These are phyloP conservation scores for Pecten maximus DNA, from an alignment of 2,888 invertebrate species.

Conservation along the genomic window DNA sequence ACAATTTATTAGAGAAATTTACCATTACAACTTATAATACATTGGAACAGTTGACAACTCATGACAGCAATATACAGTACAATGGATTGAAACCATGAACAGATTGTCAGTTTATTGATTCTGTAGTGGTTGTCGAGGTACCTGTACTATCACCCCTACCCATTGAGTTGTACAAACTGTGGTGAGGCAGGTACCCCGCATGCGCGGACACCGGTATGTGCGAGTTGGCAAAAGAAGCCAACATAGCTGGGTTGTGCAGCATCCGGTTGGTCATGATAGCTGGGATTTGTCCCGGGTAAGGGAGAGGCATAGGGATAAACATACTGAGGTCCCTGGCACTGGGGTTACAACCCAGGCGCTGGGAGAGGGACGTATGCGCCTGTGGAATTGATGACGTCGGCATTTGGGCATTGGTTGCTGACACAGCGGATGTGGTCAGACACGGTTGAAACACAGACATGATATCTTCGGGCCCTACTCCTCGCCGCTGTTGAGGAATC, in stretches of 20 bases:
- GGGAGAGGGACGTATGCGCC: conserved; percentile 23
- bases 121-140: background rate
- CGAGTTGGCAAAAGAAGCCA: conserved; percentile 34
- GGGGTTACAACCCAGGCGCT: conserved; percentile 13
- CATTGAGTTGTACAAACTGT: background rate
- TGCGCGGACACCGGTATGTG: conserved; percentile 35
- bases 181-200: conserved; percentile 27
- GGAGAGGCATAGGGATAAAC: conserved; percentile 21
- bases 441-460: background rate
- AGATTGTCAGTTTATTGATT: background rate
- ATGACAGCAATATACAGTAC: no score
- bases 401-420: background rate
- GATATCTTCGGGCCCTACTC: background rate
- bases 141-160: background rate
- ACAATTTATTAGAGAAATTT: no score
- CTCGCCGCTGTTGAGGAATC: background rate
- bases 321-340: background rate
- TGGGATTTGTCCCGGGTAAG: conserved; percentile 33
- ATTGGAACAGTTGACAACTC: no score
- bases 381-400: conserved; percentile 15
- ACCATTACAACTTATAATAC: no score
- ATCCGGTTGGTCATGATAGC: background rate
- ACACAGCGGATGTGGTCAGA: background rate
- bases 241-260: conserved; percentile 33
- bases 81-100: no score